Evolutionary conservation across 2,888 invertebrate species (phyloP).

Genomic region (Xestia ashworthii): DNA sequence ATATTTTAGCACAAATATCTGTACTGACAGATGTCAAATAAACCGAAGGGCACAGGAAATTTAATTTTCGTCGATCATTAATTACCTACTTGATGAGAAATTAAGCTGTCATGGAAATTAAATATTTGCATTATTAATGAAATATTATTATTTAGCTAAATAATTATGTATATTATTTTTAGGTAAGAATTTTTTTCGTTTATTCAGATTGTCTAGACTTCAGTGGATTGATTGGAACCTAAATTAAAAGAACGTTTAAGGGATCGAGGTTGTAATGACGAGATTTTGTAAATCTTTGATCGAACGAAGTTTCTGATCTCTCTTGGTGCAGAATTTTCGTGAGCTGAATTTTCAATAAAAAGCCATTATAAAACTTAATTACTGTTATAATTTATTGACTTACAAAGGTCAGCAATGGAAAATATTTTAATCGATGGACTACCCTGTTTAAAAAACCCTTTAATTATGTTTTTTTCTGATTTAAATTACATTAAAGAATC

Average conservation of each 20-base stretch:
- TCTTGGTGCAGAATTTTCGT: not conserved
- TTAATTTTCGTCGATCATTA: not conserved
- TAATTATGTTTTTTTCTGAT: not conserved
- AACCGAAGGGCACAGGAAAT: constrained; percentile 20
- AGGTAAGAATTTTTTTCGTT: not conserved
- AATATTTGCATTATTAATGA: constrained; percentile 2
- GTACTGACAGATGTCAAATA: constrained; percentile 17
- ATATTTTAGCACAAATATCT: constrained; percentile 18
- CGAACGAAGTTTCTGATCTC: not conserved
- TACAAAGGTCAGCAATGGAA: no score
- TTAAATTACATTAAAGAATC: not conserved
- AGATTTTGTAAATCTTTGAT: not conserved
- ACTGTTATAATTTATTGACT: no score
- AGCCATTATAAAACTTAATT: not conserved
- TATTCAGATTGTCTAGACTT: constrained; percentile 13
- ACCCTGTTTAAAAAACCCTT: not conserved
- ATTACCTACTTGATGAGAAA: constrained; percentile 1
- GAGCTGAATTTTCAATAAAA: not conserved
- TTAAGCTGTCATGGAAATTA: not conserved
- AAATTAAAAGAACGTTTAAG: not conserved
- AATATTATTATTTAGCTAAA: not conserved
- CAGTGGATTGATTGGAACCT: not conserved
- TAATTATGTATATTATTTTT: not conserved
- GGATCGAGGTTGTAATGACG: not conserved
- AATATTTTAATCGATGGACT: no score